phyloP scores from a whole-genome alignment of 2,797 vertebrate genomes.

The Myripristis jacobus region DNA sequence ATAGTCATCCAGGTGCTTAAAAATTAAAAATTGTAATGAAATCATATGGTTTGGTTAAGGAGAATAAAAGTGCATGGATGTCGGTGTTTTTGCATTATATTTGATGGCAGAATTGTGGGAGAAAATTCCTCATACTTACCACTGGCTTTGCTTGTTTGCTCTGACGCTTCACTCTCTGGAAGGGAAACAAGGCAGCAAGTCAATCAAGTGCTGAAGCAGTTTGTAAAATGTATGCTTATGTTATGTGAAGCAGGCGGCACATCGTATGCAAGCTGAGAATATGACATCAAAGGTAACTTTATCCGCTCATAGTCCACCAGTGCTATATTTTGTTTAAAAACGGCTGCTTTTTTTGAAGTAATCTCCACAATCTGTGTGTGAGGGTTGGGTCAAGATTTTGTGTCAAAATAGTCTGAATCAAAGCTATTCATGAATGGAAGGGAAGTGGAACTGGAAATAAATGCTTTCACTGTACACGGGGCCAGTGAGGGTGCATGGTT shows the following conservation, averaged over 20 bases:
- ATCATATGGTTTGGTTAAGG: background rate
- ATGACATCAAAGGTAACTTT: background rate
- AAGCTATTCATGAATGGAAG: conserved; percentile 80
- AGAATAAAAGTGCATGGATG: background rate
- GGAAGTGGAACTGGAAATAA: conserved; percentile 79
- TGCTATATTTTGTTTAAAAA: conserved; percentile 16
- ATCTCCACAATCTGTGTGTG: conserved; percentile 60
- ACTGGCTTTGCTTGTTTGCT: conserved; percentile 76
- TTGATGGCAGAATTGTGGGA: background rate
- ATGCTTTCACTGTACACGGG: conserved; percentile 77
- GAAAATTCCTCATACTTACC: conserved; percentile 73
- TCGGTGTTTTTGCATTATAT: background rate
- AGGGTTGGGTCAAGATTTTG: conserved; percentile 60
- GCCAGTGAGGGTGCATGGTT: conserved; percentile 46
- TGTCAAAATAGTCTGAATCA: conserved; percentile 82
- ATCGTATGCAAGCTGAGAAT: background rate
- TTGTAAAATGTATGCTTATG: background rate
- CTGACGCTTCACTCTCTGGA: conserved; percentile 83
- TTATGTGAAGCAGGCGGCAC: background rate
- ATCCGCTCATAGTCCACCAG: background rate
- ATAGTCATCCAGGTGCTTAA: too few relatives aligned
- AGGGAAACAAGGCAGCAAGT: conserved; percentile 54
- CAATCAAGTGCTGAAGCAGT: background rate
- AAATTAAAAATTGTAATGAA: background rate
- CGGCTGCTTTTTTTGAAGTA: conserved; percentile 25